phyloP scores from a whole-genome alignment of 1,140 invertebrate genomes.

The Aricia agestis region DNA sequence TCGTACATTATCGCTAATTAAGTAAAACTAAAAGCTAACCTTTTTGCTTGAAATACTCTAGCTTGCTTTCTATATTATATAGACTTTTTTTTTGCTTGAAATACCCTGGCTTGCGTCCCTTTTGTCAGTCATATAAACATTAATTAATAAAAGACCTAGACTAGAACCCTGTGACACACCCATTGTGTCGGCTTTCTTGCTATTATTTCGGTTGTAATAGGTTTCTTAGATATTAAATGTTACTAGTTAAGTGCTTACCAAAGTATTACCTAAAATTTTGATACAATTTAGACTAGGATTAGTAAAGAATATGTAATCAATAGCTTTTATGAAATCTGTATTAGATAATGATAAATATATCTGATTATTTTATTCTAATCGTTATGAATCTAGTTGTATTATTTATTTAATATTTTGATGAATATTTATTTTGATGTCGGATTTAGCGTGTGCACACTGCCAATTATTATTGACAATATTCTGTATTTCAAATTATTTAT shows the following conservation, averaged over 20 bases:
- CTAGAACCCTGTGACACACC: background rate
- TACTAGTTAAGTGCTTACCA: background rate
- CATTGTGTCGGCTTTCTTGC: background rate
- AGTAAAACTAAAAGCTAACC: too few relatives aligned
- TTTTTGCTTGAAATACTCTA: background rate
- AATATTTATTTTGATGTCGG: too few relatives aligned
- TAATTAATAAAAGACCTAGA: background rate
- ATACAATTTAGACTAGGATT: background rate
- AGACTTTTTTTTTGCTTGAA: background rate
- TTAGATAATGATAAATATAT: too few relatives aligned
- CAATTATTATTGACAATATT: too few relatives aligned
- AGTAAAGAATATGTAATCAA: background rate
- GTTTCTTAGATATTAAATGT: background rate
- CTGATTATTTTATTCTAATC: too few relatives aligned
- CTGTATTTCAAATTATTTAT: too few relatives aligned
- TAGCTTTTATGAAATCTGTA: background rate
- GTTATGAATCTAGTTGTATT: too few relatives aligned
- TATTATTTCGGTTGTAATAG: background rate
- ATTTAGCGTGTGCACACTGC: too few relatives aligned
- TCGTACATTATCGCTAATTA: too few relatives aligned
- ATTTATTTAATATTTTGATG: too few relatives aligned
- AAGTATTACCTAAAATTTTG: constrained; percentile 1
- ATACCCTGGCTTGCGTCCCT: background rate
- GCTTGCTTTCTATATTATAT: too few relatives aligned
- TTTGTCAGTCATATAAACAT: background rate